Conservation (phyloP, 1,140 invertebrate species). For the Cyclina sinensis region DNA sequence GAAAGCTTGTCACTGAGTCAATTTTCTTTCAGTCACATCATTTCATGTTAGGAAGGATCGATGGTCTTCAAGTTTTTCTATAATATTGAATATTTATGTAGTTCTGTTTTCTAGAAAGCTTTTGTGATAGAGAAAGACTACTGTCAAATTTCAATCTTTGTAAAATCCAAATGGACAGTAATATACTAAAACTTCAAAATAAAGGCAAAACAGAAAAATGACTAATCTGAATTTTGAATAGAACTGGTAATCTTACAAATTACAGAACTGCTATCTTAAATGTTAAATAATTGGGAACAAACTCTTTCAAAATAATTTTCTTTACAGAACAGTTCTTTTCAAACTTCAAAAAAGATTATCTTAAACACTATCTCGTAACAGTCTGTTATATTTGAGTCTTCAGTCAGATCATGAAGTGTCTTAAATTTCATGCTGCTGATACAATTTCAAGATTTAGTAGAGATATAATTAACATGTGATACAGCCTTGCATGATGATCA, state of each 20-base stretch:
- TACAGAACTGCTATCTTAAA: neutral
- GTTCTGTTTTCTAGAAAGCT: too few species aligned
- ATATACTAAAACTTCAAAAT: neutral
- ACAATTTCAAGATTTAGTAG: neutral
- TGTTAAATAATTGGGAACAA: neutral
- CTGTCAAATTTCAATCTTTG: neutral
- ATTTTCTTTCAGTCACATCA: too few species aligned
- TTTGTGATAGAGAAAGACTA: too few species aligned
- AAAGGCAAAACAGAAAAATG: neutral
- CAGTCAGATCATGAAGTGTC: neutral
- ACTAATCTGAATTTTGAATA: constrained; percentile 16
- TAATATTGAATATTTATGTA: too few species aligned
- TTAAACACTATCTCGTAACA: neutral
- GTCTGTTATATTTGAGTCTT: neutral
- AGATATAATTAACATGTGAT: neutral
- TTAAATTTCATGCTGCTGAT: neutral
- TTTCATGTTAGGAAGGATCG: too few species aligned
- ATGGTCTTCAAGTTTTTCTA: too few species aligned
- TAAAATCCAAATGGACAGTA: neutral
- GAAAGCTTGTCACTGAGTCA: too few species aligned
- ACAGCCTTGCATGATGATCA: neutral
- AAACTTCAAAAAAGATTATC: neutral
- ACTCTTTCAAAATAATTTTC: neutral
- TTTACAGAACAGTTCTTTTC: neutral
- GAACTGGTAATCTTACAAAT: neutral